These are phyloP conservation scores for Philereme transversata DNA, from an alignment of 2,888 invertebrate genomes.

Conservation along the genomic window DNA sequence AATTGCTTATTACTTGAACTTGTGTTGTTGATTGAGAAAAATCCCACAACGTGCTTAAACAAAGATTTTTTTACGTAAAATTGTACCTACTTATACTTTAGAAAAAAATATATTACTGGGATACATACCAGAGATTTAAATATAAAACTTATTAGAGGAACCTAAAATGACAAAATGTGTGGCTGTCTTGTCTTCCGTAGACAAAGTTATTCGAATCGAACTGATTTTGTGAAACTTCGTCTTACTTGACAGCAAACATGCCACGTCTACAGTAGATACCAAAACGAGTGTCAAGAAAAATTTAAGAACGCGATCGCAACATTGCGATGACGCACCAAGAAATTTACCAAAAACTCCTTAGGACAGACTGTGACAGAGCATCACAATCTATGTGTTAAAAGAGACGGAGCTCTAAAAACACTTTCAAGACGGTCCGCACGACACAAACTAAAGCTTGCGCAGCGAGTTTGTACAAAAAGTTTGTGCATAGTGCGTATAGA, in stretches of 20 bases:
- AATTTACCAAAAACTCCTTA: conserved; percentile 9
- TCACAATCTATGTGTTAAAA: no score
- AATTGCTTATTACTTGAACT: conserved; percentile 61
- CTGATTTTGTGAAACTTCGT: not conserved
- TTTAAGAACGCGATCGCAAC: conserved; percentile 9
- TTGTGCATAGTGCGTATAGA: no score
- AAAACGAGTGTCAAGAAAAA: conserved; percentile 37
- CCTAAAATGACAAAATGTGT: not conserved
- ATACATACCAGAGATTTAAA: conserved; percentile 22
- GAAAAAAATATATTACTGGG: conserved; percentile 30
- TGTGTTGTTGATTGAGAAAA: conserved; percentile 38
- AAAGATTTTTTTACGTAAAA: conserved; percentile 52
- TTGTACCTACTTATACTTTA: conserved; percentile 72
- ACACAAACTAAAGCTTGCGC: no score
- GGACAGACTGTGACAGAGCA: not conserved
- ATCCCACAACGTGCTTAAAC: conserved; percentile 52
- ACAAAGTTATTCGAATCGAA: not conserved
- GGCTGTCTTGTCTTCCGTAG: not conserved
- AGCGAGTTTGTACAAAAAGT: no score
- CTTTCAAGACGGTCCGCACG: no score
- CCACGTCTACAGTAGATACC: conserved; percentile 23
- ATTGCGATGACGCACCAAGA: conserved; percentile 6
- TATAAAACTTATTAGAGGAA: conserved; percentile 1
- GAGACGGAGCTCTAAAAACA: no score
- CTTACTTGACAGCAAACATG: not conserved